Conservation (phyloP, 2,797 vertebrate species). For the Melanotaenia pygmaea region DNA sequence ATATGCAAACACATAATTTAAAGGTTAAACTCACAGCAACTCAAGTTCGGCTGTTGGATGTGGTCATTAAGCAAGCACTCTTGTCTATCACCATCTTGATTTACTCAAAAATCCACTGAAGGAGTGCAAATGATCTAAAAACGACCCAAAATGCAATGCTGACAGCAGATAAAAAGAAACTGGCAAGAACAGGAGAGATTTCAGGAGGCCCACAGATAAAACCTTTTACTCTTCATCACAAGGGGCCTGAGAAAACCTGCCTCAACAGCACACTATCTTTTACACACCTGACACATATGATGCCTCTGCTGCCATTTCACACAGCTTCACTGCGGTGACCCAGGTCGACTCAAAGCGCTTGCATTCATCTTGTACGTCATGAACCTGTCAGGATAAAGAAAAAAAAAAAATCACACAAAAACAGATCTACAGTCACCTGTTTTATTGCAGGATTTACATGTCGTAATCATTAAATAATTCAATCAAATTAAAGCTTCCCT, state of each 20-base stretch:
- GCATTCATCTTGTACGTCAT: constrained; percentile 86
- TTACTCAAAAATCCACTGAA: constrained; percentile 45
- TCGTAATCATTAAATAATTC: constrained; percentile 7
- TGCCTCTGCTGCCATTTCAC: constrained; percentile 92
- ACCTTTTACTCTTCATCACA: neutral
- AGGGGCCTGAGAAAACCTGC: constrained; percentile 25
- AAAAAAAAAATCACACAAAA: neutral
- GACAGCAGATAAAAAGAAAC: constrained; percentile 47
- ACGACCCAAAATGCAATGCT: constrained; percentile 34
- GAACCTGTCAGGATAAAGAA: constrained; percentile 79
- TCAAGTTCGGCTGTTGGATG: constrained; percentile 26
- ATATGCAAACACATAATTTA: constrained; percentile 29
- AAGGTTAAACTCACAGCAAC: constrained; percentile 19
- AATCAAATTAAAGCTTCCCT: neutral
- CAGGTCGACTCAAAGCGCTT: constrained; percentile 88
- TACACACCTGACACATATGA: constrained; percentile 89
- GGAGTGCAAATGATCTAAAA: constrained; percentile 48
- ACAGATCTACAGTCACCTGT: constrained; percentile 1
- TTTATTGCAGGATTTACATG: neutral
- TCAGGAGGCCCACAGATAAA: constrained; percentile 2
- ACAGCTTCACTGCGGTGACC: constrained; percentile 88
- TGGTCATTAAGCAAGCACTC: constrained; percentile 40
- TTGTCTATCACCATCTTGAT: constrained; percentile 51
- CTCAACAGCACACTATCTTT: constrained; percentile 5
- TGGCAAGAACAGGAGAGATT: constrained; percentile 23